phyloP scores from a whole-genome alignment of 2,888 invertebrate species.

The Cyaniris semiargus region DNA sequence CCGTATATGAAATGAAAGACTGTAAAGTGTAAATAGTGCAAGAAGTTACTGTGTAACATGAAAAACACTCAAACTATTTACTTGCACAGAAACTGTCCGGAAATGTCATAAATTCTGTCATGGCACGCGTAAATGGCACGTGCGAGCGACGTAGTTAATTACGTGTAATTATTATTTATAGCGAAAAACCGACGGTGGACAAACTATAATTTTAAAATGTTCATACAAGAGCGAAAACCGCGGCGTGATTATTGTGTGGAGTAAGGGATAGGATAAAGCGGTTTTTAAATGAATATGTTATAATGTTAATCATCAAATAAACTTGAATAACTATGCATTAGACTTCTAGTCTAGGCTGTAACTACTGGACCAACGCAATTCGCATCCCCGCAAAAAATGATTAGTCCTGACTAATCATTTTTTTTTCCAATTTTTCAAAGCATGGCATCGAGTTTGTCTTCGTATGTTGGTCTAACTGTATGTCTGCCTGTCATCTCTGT shows the following conservation, averaged over 20 bases:
- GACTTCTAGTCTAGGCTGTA: neutral
- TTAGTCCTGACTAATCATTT: too few species aligned
- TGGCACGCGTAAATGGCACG: neutral
- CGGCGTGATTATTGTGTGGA: neutral
- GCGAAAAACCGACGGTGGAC: constrained; percentile 35
- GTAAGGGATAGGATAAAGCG: neutral
- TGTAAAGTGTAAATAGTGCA: neutral
- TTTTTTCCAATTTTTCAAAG: too few species aligned
- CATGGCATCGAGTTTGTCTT: too few species aligned
- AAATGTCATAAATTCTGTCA: neutral
- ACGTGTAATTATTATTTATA: constrained; percentile 30
- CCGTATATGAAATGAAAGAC: neutral
- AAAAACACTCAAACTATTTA: neutral
- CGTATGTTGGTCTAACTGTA: too few species aligned
- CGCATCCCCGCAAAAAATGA: too few species aligned
- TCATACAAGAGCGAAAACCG: neutral
- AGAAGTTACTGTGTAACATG: neutral
- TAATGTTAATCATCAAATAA: neutral
- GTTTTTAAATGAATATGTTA: neutral
- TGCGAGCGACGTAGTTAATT: constrained; percentile 16
- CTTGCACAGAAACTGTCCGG: neutral
- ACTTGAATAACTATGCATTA: neutral
- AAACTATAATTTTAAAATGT: constrained; percentile 43
- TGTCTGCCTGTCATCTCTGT: too few species aligned
- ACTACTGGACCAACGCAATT: too few species aligned